These are phyloP conservation scores for Anguilla obscura DNA, from an alignment of 2,797 vertebrate genomes.

Conservation along the genomic window DNA sequence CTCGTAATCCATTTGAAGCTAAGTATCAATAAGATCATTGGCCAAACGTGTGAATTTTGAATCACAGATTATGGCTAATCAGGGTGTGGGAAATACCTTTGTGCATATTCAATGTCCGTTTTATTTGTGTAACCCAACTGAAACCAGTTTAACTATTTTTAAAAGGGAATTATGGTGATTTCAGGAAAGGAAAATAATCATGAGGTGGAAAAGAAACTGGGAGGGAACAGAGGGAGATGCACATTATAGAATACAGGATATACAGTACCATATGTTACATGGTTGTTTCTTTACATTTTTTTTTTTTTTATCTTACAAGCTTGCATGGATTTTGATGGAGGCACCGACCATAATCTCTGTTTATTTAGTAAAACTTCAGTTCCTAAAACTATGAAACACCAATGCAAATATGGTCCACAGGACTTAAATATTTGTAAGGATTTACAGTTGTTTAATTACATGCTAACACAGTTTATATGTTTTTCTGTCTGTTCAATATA, in stretches of 20 bases:
- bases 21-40: neutral
- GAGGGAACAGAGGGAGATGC: neutral
- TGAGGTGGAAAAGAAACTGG: neutral
- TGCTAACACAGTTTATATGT: neutral
- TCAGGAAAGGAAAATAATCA: neutral
- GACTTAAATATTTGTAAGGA: slow-evolving; percentile 2
- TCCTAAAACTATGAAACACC: neutral
- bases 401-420: neutral
- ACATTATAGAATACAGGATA: neutral
- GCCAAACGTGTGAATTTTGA: neutral
- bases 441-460: neutral
- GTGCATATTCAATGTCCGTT: neutral
- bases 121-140: neutral
- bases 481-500: neutral
- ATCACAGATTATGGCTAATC: neutral
- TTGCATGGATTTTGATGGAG: neutral
- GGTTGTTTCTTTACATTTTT: neutral
- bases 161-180: neutral
- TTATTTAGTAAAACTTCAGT: neutral
- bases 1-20: neutral
- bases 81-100: neutral
- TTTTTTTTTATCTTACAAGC: neutral
- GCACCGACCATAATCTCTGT: neutral
- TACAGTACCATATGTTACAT: neutral
- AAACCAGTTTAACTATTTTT: neutral